phyloP scores from a whole-genome alignment of 1,140 invertebrate species.

The Aphis gossypii region DNA sequence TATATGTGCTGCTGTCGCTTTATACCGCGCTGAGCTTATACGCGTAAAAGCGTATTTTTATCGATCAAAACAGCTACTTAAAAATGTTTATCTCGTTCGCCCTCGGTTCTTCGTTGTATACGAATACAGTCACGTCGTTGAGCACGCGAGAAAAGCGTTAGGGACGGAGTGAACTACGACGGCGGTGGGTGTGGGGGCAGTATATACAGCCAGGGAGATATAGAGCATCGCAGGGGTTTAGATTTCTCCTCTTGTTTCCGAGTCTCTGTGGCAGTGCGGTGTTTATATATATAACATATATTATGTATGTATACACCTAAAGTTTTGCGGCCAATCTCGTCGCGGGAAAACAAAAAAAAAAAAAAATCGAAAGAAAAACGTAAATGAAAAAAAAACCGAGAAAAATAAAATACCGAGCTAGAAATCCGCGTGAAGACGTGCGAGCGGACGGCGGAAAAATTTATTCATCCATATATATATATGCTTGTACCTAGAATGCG shows the following conservation, averaged over 20 bases:
- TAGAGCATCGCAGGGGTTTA: neutral
- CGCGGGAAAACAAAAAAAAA: neutral
- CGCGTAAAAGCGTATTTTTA: neutral
- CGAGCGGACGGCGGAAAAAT: neutral
- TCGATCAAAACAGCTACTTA: conserved; percentile 27
- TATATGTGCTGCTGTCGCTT: neutral
- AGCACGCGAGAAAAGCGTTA: neutral
- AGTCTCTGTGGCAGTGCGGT: neutral
- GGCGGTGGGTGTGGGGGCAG: no score
- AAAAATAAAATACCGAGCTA: neutral
- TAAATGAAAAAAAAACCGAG: neutral
- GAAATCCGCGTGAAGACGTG: neutral
- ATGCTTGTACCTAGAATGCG: neutral
- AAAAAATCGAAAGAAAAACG: neutral
- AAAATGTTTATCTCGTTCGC: conserved; percentile 7
- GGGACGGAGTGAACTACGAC: neutral
- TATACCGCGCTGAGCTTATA: neutral
- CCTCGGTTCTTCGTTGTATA: neutral
- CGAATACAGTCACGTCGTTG: neutral
- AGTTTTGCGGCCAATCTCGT: conserved; percentile 7
- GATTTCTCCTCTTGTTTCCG: neutral
- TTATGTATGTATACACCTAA: neutral
- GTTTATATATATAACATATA: neutral
- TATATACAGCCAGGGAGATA: neutral
- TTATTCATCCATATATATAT: neutral